Base-by-base conservation (phyloP, 2,113 vertebrate genomes). In the Protobothrops flavoviridis region DNA sequence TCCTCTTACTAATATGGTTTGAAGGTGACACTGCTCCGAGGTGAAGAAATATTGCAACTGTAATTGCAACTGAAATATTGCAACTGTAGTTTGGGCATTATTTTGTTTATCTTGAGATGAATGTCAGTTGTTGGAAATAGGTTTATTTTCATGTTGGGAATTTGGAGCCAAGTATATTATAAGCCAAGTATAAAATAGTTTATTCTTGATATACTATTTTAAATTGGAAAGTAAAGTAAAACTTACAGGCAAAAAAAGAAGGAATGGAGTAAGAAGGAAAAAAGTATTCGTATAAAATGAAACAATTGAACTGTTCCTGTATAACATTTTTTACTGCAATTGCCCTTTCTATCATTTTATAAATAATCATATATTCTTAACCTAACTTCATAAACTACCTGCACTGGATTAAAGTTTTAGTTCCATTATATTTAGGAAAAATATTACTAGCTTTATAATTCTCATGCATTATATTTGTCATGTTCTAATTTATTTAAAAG, bases 201-300 rank as follows among this genome's bases (percentile, higher is more conserved):
- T 81, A 81, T 81, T 81, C 17, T 9, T 81, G 17, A 39, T 81
- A 81, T 39, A 81, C 17, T 81, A 24, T 88, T 88, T 43, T 39
- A 88, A 89, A 89, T 43, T n/a, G 50, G 50, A 55, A 93, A 91
- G 15, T 93, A 57, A 39, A 89, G 29, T 33, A 69, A 69, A 69
- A 33, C 13, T 33, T 69, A 13, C 43, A 26, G 48, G 26, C 26
- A 26, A 1, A 59, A 52, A n/a, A 13, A 55, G n/a, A 56, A 88
- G 52, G n/a, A 15, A 56, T 86, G 43, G 53, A n/a, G 53, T 57
- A 56, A 23, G 11, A 81, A 74, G 50, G 9, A 92, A 52, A 61
- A 26, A 9, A 85, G 5, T 24, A 50, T 43, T 43, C 2, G 3
- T 17, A 61, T 61, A 64, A 39, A 24, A 87, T 24, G 10, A 50